Conservation (phyloP, 2,113 vertebrate species). For the Onychorhynchus coronatus region DNA sequence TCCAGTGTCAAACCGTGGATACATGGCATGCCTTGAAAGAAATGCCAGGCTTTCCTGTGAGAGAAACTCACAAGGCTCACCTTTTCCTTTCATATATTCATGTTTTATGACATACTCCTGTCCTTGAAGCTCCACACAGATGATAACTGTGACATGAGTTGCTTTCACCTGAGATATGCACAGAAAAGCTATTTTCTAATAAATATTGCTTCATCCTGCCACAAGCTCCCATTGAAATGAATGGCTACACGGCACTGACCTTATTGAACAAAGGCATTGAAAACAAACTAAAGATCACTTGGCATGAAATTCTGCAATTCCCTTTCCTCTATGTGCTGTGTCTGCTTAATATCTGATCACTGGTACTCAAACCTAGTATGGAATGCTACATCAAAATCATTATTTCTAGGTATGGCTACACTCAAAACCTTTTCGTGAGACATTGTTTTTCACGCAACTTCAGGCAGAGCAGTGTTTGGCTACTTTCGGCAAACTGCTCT, state of each 20-base stretch:
- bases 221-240: neutral
- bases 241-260: accelerated
- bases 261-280: neutral
- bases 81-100: neutral
- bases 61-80: neutral
- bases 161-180: neutral
- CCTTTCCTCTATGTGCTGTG: neutral
- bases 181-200: neutral
- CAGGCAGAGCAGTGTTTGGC: neutral
- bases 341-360: neutral
- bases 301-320: neutral
- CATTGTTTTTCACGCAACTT: neutral
- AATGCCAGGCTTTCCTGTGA: neutral
- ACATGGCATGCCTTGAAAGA: neutral
- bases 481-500: neutral
- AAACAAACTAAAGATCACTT: neutral
- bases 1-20: accelerated
- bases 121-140: neutral
- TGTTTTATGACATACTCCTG: neutral
- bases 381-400: neutral
- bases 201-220: neutral
- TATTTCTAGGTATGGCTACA: neutral
- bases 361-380: neutral
- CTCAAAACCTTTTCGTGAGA: neutral
- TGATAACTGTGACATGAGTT: neutral